phyloP scores from a whole-genome alignment of 2,888 invertebrate species.

The Cryptocephalus primarius region DNA sequence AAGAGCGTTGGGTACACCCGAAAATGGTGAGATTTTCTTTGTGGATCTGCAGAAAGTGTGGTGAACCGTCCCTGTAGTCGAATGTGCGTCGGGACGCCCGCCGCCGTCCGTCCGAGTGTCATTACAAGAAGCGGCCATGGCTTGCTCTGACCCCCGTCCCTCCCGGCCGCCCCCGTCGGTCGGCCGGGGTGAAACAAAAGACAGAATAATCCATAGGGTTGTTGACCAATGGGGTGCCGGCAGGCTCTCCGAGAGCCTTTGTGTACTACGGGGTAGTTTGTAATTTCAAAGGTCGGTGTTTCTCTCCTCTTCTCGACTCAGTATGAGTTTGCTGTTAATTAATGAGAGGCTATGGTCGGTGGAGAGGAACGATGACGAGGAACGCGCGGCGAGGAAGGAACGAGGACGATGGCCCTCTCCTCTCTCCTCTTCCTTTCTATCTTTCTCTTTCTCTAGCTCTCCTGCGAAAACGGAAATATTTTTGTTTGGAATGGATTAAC shows the following conservation, averaged over 20 bases:
- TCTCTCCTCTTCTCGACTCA: background rate
- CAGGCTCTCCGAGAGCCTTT: background rate
- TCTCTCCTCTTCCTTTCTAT: background rate
- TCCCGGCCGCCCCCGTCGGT: conserved; percentile 19
- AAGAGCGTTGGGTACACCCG: too few relatives aligned
- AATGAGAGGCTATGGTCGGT: too few relatives aligned
- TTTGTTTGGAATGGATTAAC: too few relatives aligned
- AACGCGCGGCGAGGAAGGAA: background rate
- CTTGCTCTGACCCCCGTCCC: conserved; percentile 22
- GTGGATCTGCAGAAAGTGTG: too few relatives aligned
- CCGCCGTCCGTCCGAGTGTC: conserved; percentile 34
- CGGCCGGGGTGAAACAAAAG: conserved; percentile 37
- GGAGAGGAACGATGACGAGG: background rate
- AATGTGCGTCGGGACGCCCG: conserved; percentile 27
- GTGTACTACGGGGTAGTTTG: background rate
- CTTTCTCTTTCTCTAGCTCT: background rate
- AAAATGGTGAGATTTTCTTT: too few relatives aligned
- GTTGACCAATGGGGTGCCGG: conserved; percentile 36
- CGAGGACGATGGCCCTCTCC: background rate
- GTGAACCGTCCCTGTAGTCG: conserved; percentile 8
- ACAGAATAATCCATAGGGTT: conserved; percentile 39
- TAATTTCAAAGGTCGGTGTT: background rate
- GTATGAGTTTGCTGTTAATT: too few relatives aligned
- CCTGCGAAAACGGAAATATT: too few relatives aligned
- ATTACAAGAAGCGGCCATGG: conserved; percentile 38